phyloP scores from a whole-genome alignment of 1,140 invertebrate genomes.

The Drosophila mojavensis region DNA sequence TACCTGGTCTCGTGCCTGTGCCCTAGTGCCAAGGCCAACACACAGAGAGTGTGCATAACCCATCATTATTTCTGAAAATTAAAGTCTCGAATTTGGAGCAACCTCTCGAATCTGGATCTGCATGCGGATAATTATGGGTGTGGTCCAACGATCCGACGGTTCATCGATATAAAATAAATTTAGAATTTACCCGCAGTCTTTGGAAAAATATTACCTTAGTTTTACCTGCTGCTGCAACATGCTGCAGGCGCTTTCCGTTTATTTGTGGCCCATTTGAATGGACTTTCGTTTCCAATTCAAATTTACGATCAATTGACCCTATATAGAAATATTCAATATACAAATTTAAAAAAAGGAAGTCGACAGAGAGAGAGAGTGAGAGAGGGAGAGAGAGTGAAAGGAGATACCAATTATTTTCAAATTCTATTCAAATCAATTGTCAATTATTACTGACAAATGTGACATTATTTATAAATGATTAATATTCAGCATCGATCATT shows the following conservation, averaged over 20 bases:
- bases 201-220: not conserved
- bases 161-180: conserved; percentile 49
- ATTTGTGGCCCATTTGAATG: conserved; percentile 13
- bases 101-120: conserved; percentile 38
- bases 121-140: conserved; percentile 69
- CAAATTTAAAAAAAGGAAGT: not conserved
- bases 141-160: conserved; percentile 8
- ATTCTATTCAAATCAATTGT: conserved; percentile 42
- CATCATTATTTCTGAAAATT: conserved; percentile 69
- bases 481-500: conserved; percentile 15
- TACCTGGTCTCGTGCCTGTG: conserved; percentile 18
- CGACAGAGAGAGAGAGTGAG: not conserved
- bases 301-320: conserved; percentile 54
- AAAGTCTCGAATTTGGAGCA: conserved; percentile 51
- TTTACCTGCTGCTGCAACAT: conserved; percentile 6
- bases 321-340: too few species aligned
- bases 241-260: conserved; percentile 23
- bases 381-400: not conserved
- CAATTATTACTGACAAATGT: conserved; percentile 51
- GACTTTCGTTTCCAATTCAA: conserved; percentile 16
- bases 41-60: conserved; percentile 31
- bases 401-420: conserved; percentile 29
- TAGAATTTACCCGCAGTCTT: conserved; percentile 35
- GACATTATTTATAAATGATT: conserved; percentile 30
- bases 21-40: conserved; percentile 72